Percentiles rank a stretch among this genome's conserved stretches.
These are phyloP conservation scores for Hippocampus comes DNA, from an alignment of 2,113 vertebrate genomes.

Conservation along the genomic window DNA sequence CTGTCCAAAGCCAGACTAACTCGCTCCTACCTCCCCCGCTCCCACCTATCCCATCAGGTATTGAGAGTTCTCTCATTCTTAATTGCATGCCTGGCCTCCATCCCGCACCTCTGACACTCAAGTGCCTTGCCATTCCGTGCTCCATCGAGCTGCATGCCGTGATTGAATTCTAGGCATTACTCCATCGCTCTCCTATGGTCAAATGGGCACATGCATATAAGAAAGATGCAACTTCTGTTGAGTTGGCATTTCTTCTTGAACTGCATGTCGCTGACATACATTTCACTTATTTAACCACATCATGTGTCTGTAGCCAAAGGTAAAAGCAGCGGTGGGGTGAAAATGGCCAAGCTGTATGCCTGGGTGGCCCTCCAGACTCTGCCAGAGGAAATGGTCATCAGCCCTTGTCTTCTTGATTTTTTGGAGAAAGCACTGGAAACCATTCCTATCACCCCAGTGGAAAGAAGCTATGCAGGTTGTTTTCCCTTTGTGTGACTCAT, in stretches of 20 bases:
- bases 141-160: constrained; percentile 33
- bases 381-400: constrained; percentile 99
- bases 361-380: constrained; percentile 97
- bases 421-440: constrained; percentile 97
- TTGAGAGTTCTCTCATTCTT: constrained; percentile 54
- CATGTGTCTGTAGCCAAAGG: constrained; percentile 84
- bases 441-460: constrained; percentile 95
- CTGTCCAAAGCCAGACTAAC: constrained; percentile 88
- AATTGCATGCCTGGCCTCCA: constrained; percentile 55
- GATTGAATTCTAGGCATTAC: constrained; percentile 9
- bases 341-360: constrained; percentile 93
- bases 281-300: not conserved
- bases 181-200: constrained; percentile 33
- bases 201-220: constrained; percentile 29
- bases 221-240: not conserved
- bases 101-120: constrained; percentile 20
- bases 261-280: not conserved
- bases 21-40: constrained; percentile 90
- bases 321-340: constrained; percentile 86
- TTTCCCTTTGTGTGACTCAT: not conserved
- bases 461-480: constrained; percentile 84
- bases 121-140: not conserved
- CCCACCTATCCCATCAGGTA: constrained; percentile 96
- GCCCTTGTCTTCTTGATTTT: constrained; percentile 93
- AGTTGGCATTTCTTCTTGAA: not conserved